These are phyloP conservation scores for Macrochelys suwanniensis DNA, from an alignment of 2,797 vertebrate species.

Conservation along the genomic window DNA sequence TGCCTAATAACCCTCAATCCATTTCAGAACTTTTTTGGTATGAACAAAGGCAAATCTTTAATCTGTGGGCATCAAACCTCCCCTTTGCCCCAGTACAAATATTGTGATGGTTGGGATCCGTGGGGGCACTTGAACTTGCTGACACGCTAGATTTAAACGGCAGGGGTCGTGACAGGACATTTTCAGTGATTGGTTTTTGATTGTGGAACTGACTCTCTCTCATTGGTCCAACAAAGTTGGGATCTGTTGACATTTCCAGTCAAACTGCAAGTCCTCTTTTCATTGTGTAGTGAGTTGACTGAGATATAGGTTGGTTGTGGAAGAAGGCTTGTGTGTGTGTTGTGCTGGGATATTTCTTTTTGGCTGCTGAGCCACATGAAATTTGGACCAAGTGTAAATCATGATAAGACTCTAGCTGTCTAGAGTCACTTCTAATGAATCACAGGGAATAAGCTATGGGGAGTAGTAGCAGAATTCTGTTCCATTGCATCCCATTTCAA, in stretches of 20 bases:
- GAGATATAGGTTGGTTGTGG: background rate
- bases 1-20: background rate
- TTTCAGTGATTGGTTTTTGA: background rate
- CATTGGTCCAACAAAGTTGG: background rate
- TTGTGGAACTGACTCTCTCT: background rate
- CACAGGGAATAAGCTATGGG: background rate
- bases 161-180: background rate
- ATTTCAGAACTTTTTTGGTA: accelerated
- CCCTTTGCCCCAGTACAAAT: background rate
- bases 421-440: background rate
- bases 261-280: background rate
- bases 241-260: background rate
- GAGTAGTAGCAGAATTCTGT: background rate
- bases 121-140: accelerated
- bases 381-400: background rate
- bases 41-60: background rate
- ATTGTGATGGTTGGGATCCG: background rate
- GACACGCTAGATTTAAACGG: background rate
- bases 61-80: background rate
- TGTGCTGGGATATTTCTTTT: background rate
- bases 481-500: background rate
- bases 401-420: background rate
- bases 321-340: background rate
- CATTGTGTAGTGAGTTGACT: background rate
- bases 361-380: background rate